phyloP scores from a whole-genome alignment of 2,113 vertebrate species.

The Callocephalon fimbriatum region DNA sequence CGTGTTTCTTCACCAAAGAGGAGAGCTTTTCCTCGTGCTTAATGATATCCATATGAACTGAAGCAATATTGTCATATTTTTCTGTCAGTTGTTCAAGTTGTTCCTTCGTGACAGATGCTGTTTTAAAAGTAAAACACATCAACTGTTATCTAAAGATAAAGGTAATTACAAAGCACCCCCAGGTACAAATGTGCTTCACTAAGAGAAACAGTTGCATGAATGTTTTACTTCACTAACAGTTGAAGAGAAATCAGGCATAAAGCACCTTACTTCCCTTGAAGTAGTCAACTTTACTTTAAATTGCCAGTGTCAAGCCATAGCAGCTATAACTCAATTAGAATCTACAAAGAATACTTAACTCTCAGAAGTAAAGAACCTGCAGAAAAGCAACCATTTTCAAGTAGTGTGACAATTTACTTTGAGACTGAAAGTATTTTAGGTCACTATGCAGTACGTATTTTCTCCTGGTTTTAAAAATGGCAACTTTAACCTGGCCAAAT shows the following conservation, averaged over 20 bases:
- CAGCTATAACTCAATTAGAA: not conserved
- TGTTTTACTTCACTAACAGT: not conserved
- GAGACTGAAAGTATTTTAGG: not conserved
- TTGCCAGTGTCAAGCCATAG: not conserved
- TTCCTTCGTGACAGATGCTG: constrained; percentile 85
- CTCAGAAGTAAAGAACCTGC: not conserved
- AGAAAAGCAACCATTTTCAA: not conserved
- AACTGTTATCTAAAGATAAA: not conserved
- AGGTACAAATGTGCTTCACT: not conserved
- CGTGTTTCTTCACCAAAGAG: constrained; percentile 87
- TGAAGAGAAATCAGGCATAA: not conserved
- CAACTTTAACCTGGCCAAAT: not conserved
- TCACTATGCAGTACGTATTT: not conserved
- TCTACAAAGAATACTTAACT: not conserved
- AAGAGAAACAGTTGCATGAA: not conserved
- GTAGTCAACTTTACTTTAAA: not conserved
- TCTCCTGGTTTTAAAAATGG: not conserved
- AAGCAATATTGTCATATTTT: constrained; percentile 84
- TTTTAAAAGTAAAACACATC: constrained; percentile 24
- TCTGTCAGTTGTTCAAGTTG: constrained; percentile 86
- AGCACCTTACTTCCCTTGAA: not conserved
- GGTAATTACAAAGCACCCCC: not conserved
- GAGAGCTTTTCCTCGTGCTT: constrained; percentile 84
- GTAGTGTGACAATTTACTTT: not conserved
- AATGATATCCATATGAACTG: constrained; percentile 82